A percentile compares a stretch with the other conserved stretches of the same genome.
These are phyloP conservation scores for Cepaea hortensis DNA, from an alignment of 2,888 invertebrate species.

Conservation along the genomic window DNA sequence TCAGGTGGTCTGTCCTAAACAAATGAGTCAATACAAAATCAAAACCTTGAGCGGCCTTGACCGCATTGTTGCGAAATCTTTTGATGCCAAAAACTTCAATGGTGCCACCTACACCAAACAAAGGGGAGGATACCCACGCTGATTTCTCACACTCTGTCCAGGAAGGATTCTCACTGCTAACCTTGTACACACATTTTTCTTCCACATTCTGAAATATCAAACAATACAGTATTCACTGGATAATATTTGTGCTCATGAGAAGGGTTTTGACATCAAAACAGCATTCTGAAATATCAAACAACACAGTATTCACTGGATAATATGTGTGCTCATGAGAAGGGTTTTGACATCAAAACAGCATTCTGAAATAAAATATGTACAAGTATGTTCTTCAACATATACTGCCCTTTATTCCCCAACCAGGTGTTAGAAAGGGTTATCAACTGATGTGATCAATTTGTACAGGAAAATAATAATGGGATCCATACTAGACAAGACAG, in stretches of 20 bases:
- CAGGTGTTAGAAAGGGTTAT: too few species aligned
- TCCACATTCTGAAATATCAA: conserved; percentile 85
- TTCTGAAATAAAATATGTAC: conserved; percentile 80
- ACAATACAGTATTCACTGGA: too few species aligned
- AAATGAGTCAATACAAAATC: conserved; percentile 83
- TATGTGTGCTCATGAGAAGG: too few species aligned
- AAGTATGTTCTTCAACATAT: too few species aligned
- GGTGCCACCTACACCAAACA: conserved; percentile 90
- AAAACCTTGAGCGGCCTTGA: conserved; percentile 89
- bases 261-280: too few species aligned
- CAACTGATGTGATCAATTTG: too few species aligned
- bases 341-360: conserved; percentile 64
- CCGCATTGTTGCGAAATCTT: conserved; percentile 90
- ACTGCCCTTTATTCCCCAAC: too few species aligned
- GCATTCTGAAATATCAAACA: conserved; percentile 82
- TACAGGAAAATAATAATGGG: too few species aligned
- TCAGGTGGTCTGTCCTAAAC: conserved; percentile 55
- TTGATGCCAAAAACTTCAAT: conserved; percentile 93
- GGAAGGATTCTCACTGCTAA: conserved; percentile 82
- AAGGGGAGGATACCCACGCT: conserved; percentile 92
- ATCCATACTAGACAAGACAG: too few species aligned
- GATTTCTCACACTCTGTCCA: conserved; percentile 88
- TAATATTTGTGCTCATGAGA: too few species aligned
- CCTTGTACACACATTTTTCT: conserved; percentile 90
- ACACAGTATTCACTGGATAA: too few species aligned